Percentiles rank a stretch among this genome's conserved stretches.
These are phyloP conservation scores for Formicarius rufipectus DNA, from an alignment of 2,113 vertebrate species.

Conservation along the genomic window DNA sequence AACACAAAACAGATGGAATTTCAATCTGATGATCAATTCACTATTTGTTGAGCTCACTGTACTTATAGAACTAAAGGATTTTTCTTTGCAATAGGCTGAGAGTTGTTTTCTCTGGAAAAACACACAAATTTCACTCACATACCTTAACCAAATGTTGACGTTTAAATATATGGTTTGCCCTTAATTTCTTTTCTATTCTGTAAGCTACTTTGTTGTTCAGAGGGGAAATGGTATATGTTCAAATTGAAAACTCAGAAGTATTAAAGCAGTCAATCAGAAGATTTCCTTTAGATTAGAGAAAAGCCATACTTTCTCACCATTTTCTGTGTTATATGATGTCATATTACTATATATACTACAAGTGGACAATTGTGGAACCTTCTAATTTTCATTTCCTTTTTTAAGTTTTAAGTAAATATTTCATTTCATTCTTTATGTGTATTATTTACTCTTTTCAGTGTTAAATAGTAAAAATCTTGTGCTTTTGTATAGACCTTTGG, in stretches of 20 bases:
- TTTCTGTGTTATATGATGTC: not conserved
- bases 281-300: not conserved
- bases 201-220: not conserved
- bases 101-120: not conserved
- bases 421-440: not conserved
- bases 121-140: not conserved
- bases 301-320: not conserved
- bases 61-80: not conserved
- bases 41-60: not conserved
- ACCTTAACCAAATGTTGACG: not conserved
- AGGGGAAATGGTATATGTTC: not conserved
- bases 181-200: not conserved
- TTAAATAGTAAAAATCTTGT: not conserved
- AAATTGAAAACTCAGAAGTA: not conserved
- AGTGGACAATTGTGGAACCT: not conserved
- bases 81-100: not conserved
- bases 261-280: not conserved
- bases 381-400: not conserved
- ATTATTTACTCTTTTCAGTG: not conserved
- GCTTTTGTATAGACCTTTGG: not conserved
- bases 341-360: not conserved
- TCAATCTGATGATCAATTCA: not conserved
- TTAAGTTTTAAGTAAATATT: not conserved
- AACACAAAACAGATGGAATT: not conserved
- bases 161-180: not conserved